Percentiles rank a stretch among this genome's conserved stretches.
These are phyloP conservation scores for Perca flavescens DNA, from an alignment of 2,113 vertebrate species.

Conservation along the genomic window DNA sequence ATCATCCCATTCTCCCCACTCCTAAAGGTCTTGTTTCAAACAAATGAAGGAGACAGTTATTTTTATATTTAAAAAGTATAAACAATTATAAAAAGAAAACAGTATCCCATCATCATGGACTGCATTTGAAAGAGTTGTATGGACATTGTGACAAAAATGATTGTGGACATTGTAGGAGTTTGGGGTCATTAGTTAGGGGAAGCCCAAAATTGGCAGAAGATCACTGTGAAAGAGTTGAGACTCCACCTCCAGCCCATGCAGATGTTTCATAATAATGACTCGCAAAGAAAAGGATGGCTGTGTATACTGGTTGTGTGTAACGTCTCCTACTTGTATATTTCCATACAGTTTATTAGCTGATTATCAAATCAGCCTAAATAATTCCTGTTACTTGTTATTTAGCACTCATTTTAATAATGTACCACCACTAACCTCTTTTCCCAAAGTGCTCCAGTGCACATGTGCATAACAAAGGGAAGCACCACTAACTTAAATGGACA, in stretches of 20 bases:
- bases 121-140: slow-evolving; percentile 35
- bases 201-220: slow-evolving; percentile 55
- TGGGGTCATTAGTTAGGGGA: slow-evolving; percentile 25
- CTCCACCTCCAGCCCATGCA: slow-evolving; percentile 14
- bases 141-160: slow-evolving; percentile 66
- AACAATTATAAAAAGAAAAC: slow-evolving; percentile 35
- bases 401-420: neutral
- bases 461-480: slow-evolving; percentile 29
- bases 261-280: neutral
- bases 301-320: slow-evolving; percentile 9
- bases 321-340: slow-evolving; percentile 33
- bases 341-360: slow-evolving; percentile 3
- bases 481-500: slow-evolving; percentile 45
- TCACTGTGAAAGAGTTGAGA: slow-evolving; percentile 69
- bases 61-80: slow-evolving; percentile 71
- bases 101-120: slow-evolving; percentile 37
- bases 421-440: slow-evolving; percentile 36
- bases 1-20: neutral
- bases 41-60: slow-evolving; percentile 49
- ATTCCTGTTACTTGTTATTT: neutral
- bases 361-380: slow-evolving; percentile 3
- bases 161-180: slow-evolving; percentile 49
- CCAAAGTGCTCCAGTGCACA: slow-evolving; percentile 10
- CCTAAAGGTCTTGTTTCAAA: slow-evolving; percentile 4
- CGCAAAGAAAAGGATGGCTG: neutral